Evolutionary conservation across 2,888 invertebrate genomes (phyloP).

Genomic region (Hyposoter didymator): DNA sequence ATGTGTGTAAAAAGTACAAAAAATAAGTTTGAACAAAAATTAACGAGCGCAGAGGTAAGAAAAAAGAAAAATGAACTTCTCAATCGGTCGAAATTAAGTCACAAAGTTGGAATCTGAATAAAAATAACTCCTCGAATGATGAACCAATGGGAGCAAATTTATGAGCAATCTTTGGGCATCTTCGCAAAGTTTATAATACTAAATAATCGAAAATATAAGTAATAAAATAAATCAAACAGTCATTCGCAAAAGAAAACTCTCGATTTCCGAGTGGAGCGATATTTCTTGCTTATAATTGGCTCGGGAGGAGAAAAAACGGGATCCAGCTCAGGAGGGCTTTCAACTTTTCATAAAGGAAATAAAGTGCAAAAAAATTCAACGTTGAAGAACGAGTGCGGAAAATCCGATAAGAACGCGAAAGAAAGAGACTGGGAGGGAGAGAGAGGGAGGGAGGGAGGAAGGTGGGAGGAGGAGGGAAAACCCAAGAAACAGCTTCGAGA

Average conservation of each 20-base stretch:
- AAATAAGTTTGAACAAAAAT: background rate
- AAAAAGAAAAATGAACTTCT: background rate
- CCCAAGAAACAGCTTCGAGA: slow-evolving; percentile 63
- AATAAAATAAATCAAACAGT: background rate
- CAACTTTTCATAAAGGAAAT: slow-evolving; percentile 53
- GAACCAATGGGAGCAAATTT: background rate
- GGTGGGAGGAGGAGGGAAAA: background rate
- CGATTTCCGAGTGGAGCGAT: background rate
- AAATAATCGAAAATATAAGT: background rate
- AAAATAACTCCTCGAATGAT: background rate
- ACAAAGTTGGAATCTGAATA: background rate
- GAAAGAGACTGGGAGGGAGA: background rate
- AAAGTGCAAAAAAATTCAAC: slow-evolving; percentile 43
- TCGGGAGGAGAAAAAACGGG: background rate
- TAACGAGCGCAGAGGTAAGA: background rate
- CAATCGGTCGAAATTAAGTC: too few relatives aligned
- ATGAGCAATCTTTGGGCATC: background rate
- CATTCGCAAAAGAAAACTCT: background rate
- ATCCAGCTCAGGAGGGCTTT: slow-evolving; percentile 19
- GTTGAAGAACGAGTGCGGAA: slow-evolving; percentile 38
- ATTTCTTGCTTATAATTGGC: slow-evolving; percentile 14
- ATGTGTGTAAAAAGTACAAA: background rate
- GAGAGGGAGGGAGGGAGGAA: background rate
- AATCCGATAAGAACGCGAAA: slow-evolving; percentile 22
- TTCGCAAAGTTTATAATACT: background rate